Evolutionary conservation across 2,113 vertebrate species (phyloP), one percentile per base, ranked within the genome.

Genomic region (Bufo bufo): DNA sequence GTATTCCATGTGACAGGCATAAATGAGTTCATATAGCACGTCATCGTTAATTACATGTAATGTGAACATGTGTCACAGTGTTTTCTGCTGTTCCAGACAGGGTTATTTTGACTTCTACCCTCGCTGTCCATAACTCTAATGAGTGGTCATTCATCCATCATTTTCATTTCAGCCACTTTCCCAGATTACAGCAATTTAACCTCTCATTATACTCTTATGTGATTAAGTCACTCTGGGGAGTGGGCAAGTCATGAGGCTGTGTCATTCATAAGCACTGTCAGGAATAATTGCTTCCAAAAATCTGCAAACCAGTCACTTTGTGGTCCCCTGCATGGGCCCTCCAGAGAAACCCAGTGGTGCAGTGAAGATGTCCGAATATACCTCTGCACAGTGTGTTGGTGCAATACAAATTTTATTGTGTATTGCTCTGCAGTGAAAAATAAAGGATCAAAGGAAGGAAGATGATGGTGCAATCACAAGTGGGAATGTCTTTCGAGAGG

Each of bases 121-220:
- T 54, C 4, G 52, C 52, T 54, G 52, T 54, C 52, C 52, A 54
- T 6, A 6, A 54, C 4, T 72, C 5, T 72, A 72, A 72, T 72
- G 69, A 72, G 69, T 13, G 23, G 33, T 72, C 69, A 45, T 43
- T 72, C 69, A 72, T 72, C 69, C 69, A 72, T 72, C 45, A 74
- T 16, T 49, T 74, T 72, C 71, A 74, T 49, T 45, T 8, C 13
- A 7, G 71, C 43, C 43, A 3, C 71, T 49, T 19, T 74, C 43
- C 13, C 43, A 74, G 43, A 19, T 74, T 49, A 74, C 71, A 19
- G 16, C 71, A 74, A 45, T 72, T 72, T 72, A 72, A 74, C 71
- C 71, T 47, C 45, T 49, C 14, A 45, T 74, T 19, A 47, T 43
- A 47, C 71, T 47, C 43, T 74, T 6, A 7, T 72, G 71, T 47